Percentiles rank a stretch among this genome's conserved stretches.
Evolutionary conservation across 2,888 invertebrate genomes (phyloP).

Genomic region (Alcis repandata): DNA sequence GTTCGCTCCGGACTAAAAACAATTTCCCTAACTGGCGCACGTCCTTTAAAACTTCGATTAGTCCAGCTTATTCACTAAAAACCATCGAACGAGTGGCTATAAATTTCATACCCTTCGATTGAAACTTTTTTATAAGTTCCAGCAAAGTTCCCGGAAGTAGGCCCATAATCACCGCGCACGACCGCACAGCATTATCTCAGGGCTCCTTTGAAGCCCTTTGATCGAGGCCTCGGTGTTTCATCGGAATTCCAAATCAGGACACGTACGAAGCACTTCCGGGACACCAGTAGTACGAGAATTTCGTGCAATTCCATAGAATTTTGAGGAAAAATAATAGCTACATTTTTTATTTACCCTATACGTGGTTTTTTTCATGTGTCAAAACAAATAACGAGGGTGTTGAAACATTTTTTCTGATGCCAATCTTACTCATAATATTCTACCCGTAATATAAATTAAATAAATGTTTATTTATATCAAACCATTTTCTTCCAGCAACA

Average conservation of each 20-base stretch:
- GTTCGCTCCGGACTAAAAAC: no score
- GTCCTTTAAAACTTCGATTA: no score
- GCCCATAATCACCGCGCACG: slow-evolving; percentile 34
- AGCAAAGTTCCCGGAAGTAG: slow-evolving; percentile 16
- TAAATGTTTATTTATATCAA: no score
- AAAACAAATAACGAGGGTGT: slow-evolving; percentile 1
- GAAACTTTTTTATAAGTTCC: slow-evolving; percentile 8
- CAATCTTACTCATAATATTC: no score
- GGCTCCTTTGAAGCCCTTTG: slow-evolving; percentile 36
- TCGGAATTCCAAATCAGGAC: slow-evolving; percentile 42
- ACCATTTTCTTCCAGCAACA: no score
- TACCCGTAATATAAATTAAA: no score
- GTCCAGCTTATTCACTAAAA: no score
- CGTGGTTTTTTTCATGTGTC: slow-evolving; percentile 3
- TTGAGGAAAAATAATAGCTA: slow-evolving; percentile 13
- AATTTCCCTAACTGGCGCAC: no score
- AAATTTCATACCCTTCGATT: slow-evolving; percentile 10
- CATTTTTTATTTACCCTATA: slow-evolving; percentile 6
- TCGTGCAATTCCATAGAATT: slow-evolving; percentile 16
- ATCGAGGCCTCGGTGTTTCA: slow-evolving; percentile 37
- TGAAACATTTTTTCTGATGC: background rate
- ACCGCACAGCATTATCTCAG: slow-evolving; percentile 34
- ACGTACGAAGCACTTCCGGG: slow-evolving; percentile 36
- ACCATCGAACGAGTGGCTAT: background rate
- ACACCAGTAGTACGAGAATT: slow-evolving; percentile 10